These are phyloP conservation scores for Netta rufina DNA, from an alignment of 2,797 vertebrate genomes.

Conservation along the genomic window DNA sequence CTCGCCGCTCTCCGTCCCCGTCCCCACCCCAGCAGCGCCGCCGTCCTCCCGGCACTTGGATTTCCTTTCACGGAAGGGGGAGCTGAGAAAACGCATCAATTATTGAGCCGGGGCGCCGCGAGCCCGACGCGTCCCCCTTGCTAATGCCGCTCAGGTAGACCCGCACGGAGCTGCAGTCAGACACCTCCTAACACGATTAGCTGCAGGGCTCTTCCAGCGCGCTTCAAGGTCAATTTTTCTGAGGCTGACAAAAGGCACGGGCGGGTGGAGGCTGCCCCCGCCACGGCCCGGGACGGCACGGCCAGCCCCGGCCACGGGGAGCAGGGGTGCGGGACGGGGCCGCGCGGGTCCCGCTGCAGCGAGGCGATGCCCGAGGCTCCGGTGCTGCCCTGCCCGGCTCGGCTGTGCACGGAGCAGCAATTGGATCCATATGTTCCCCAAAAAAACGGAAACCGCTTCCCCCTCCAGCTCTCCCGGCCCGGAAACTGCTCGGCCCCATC, in stretches of 20 bases:
- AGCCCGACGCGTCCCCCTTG: slow-evolving; percentile 46
- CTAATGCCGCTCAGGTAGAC: slow-evolving; percentile 68
- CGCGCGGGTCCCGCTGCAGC: neutral
- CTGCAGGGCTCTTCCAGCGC: slow-evolving; percentile 59
- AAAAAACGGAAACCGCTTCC: neutral
- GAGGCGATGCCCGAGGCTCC: neutral
- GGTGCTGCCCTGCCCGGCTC: neutral
- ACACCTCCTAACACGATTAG: slow-evolving; percentile 61
- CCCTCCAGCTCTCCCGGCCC: neutral
- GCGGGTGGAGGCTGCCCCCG: neutral
- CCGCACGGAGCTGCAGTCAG: slow-evolving; percentile 55
- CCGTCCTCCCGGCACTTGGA: slow-evolving; percentile 3
- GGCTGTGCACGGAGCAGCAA: neutral
- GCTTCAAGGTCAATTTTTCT: slow-evolving; percentile 65
- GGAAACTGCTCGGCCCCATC: neutral
- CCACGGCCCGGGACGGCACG: neutral
- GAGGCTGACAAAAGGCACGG: slow-evolving; percentile 57
- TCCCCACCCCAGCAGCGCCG: neutral
- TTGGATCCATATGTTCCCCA: neutral
- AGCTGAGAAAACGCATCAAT: slow-evolving; percentile 62
- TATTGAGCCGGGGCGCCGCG: slow-evolving; percentile 59
- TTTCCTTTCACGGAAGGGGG: slow-evolving; percentile 65
- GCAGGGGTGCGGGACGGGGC: neutral
- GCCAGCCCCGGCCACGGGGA: neutral
- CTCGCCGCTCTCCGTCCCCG: fast-evolving